A percentile compares a stretch with the other conserved stretches of the same genome.
Conservation (phyloP, 2,888 invertebrate genomes). For the Cheiracanthium punctorium region DNA sequence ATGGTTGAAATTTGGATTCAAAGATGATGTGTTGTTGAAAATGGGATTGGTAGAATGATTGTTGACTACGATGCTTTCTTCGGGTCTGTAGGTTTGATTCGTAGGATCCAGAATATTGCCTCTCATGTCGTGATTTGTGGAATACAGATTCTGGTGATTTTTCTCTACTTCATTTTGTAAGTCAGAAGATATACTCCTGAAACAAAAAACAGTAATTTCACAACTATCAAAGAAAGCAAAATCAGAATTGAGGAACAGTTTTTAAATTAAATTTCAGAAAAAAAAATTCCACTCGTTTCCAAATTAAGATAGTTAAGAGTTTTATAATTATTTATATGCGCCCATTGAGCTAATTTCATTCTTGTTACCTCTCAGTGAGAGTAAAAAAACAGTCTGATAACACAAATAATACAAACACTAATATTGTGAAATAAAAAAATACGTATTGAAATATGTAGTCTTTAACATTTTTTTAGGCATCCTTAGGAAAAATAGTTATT, state of each 20-base stretch:
- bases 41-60: neutral
- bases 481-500: too few relatives aligned
- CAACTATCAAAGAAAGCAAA: neutral
- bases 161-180: neutral
- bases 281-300: too few relatives aligned
- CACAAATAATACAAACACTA: too few relatives aligned
- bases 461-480: too few relatives aligned
- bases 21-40: neutral
- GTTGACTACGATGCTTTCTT: neutral
- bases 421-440: too few relatives aligned
- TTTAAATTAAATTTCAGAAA: too few relatives aligned
- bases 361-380: too few relatives aligned
- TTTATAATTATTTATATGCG: too few relatives aligned
- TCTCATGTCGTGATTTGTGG: neutral
- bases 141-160: neutral
- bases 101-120: neutral
- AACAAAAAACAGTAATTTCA: neutral
- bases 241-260: neutral
- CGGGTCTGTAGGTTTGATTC: neutral
- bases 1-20: neutral
- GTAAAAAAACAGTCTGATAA: too few relatives aligned
- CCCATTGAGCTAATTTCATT: too few relatives aligned
- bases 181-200: neutral
- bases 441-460: too few relatives aligned
- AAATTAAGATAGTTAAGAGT: too few relatives aligned